Percentiles rank a stretch among this genome's conserved stretches.
phyloP scores from a whole-genome alignment of 2,797 vertebrate genomes.

The Epinephelus coioides region DNA sequence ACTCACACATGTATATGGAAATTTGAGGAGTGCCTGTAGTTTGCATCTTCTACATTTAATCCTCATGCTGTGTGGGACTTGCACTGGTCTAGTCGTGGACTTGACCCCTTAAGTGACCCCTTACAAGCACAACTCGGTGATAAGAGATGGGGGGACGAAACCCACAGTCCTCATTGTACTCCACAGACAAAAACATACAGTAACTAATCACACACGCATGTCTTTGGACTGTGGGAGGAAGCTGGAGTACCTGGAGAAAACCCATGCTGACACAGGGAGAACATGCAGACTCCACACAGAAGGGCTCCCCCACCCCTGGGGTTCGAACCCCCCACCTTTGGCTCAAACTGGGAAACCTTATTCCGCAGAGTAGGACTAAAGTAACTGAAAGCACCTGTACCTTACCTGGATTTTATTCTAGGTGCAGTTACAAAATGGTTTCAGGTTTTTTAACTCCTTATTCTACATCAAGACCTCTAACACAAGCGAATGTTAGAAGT shows the following conservation, averaged over 20 bases:
- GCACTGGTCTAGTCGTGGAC: too few species aligned
- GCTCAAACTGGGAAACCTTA: background rate
- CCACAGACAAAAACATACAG: background rate
- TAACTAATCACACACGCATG: background rate
- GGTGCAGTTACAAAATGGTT: background rate
- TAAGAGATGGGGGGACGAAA: background rate
- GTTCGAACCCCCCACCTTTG: too few species aligned
- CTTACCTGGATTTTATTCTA: background rate
- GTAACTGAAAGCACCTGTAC: background rate
- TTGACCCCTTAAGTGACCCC: too few species aligned
- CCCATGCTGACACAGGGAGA: too few species aligned
- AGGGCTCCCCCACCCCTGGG: too few species aligned
- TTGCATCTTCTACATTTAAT: too few species aligned
- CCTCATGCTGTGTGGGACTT: too few species aligned
- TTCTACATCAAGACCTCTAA: background rate
- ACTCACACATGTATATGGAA: too few species aligned
- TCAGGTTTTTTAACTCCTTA: background rate
- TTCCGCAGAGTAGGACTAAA: background rate
- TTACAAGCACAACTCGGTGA: background rate
- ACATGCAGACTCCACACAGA: too few species aligned
- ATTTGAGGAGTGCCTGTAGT: too few species aligned
- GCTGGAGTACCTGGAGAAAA: background rate
- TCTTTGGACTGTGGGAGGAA: too few species aligned
- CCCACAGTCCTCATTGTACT: background rate
- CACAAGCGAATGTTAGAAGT: background rate